Evolutionary conservation across 2,888 invertebrate species (phyloP).

Genomic region (Schrankia costaestrigalis): DNA sequence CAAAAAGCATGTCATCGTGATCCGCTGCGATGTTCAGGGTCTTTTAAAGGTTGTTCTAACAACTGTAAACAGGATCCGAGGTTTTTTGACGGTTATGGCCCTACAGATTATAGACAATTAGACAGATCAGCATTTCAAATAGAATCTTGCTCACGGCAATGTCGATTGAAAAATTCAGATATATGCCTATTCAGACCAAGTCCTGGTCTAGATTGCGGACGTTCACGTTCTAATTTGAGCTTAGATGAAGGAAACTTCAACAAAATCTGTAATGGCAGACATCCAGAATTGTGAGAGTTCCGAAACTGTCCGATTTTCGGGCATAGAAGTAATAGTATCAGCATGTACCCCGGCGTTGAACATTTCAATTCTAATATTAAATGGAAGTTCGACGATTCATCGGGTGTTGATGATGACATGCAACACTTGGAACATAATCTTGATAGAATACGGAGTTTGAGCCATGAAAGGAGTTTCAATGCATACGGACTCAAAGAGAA

Average conservation of each 20-base stretch:
- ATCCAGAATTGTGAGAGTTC: constrained; percentile 79
- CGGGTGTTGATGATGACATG: constrained; percentile 60
- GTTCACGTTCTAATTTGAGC: constrained; percentile 74
- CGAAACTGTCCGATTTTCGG: constrained; percentile 77
- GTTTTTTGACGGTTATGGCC: constrained; percentile 67
- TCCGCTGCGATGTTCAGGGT: constrained; percentile 64
- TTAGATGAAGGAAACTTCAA: constrained; percentile 74
- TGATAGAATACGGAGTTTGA: constrained; percentile 73
- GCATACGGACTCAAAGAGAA: constrained; percentile 59
- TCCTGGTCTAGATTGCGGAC: constrained; percentile 63
- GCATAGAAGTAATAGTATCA: constrained; percentile 77
- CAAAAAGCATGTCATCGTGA: constrained; percentile 78
- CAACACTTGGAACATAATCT: constrained; percentile 71
- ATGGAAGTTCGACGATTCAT: constrained; percentile 73
- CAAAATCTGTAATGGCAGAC: constrained; percentile 71
- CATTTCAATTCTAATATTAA: constrained; percentile 74
- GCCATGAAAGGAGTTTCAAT: constrained; percentile 66
- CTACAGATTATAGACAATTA: constrained; percentile 66
- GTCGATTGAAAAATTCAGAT: constrained; percentile 72
- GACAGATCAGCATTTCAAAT: constrained; percentile 74
- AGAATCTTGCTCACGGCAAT: constrained; percentile 73
- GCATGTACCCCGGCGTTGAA: constrained; percentile 72
- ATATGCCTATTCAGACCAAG: constrained; percentile 72
- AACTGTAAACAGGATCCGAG: constrained; percentile 71
- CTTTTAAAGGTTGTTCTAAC: constrained; percentile 70